Conservation (phyloP, 1,140 invertebrate genomes). For the Mesaphorura yosii region DNA sequence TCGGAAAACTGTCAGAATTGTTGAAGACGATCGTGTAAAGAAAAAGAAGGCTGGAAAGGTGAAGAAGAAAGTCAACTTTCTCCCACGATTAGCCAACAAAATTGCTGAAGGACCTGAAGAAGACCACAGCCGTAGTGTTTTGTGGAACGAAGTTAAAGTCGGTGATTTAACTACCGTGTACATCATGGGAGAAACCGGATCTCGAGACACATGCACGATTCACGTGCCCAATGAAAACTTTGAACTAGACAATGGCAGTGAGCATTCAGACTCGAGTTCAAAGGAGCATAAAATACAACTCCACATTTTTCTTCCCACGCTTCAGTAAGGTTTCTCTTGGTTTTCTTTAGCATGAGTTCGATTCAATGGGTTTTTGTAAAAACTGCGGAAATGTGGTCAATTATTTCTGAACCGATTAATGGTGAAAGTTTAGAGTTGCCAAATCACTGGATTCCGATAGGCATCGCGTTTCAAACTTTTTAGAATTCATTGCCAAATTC, state of each 20-base stretch:
- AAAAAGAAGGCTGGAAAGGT: neutral
- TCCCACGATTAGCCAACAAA: too few relatives aligned
- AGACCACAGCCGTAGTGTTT: neutral
- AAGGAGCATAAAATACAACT: constrained; percentile 16
- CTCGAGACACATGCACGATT: constrained; percentile 20
- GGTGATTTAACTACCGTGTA: constrained; percentile 24
- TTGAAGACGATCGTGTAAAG: neutral
- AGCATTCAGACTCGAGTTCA: neutral
- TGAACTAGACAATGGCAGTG: neutral
- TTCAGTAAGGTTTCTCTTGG: constrained; percentile 9
- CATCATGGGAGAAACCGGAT: constrained; percentile 23
- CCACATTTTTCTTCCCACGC: constrained; percentile 27
- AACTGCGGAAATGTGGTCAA: too few relatives aligned
- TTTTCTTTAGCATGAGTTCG: too few relatives aligned
- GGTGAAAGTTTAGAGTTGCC: too few relatives aligned
- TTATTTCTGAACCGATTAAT: too few relatives aligned
- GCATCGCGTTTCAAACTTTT: too few relatives aligned
- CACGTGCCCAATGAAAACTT: too few relatives aligned
- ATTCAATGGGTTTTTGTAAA: too few relatives aligned
- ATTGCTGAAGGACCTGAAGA: too few relatives aligned
- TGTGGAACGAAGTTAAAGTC: constrained; percentile 19
- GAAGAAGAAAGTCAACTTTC: neutral
- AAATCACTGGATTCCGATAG: too few relatives aligned
- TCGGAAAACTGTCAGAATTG: neutral
- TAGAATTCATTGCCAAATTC: too few relatives aligned